These are phyloP conservation scores for Agrilus cyanescens DNA, from an alignment of 2,888 invertebrate species.

Conservation along the genomic window DNA sequence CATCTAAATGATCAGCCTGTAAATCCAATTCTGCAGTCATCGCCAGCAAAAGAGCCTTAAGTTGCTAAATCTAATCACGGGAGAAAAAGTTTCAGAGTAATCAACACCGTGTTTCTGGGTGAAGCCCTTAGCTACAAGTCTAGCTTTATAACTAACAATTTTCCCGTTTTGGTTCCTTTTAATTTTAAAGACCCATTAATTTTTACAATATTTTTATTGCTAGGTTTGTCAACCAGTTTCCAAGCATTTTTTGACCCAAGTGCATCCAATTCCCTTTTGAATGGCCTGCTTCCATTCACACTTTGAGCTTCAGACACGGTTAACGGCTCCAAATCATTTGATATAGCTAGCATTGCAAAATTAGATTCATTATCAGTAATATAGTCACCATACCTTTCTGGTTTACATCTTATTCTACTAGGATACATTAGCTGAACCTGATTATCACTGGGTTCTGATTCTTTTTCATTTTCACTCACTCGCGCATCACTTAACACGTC, in stretches of 20 bases:
- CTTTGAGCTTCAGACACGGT: no score
- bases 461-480: no score
- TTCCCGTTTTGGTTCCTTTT: constrained; percentile 15
- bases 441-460: no score
- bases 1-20: constrained; percentile 17
- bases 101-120: constrained; percentile 12
- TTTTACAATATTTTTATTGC: constrained; percentile 13
- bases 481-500: no score
- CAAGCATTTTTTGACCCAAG: constrained; percentile 13
- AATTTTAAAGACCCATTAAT: constrained; percentile 17
- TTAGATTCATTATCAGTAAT: no score
- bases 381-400: no score
- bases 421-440: no score
- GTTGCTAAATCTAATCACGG: constrained; percentile 9
- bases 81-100: constrained; percentile 11
- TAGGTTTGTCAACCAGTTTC: constrained; percentile 14
- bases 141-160: constrained; percentile 13
- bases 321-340: no score
- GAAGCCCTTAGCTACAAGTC: constrained; percentile 16
- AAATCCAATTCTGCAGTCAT: constrained; percentile 12
- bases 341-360: no score
- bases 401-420: no score
- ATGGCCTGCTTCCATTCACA: constrained; percentile 14
- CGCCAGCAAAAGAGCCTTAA: constrained; percentile 13
- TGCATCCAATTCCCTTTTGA: constrained; percentile 10